phyloP scores from a whole-genome alignment of 2,113 vertebrate genomes.

The Cavia porcellus region DNA sequence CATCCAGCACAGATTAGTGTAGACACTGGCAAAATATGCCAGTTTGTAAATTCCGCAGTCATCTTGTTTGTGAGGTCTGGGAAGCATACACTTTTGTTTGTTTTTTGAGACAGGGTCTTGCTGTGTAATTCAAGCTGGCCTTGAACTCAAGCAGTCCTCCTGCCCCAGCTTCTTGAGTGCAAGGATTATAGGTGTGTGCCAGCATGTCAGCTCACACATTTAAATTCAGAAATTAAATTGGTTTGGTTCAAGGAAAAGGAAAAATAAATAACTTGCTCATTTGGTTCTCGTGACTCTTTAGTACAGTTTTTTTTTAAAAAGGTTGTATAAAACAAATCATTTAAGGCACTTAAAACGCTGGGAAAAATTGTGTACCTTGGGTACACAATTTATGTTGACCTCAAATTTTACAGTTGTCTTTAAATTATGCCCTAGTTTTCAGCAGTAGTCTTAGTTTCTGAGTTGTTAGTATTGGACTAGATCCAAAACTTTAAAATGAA shows the following conservation, averaged over 20 bases:
- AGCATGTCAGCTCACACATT: background rate
- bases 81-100: background rate
- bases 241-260: constrained; percentile 20
- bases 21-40: background rate
- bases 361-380: background rate
- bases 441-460: background rate
- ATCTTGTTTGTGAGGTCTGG: constrained; percentile 15
- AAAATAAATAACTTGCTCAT: constrained; percentile 36
- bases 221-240: constrained; percentile 31
- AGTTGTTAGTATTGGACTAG: constrained; percentile 3
- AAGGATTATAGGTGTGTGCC: background rate
- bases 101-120: background rate
- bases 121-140: background rate
- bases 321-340: constrained; percentile 25
- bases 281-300: background rate
- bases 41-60: background rate
- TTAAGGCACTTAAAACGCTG: constrained; percentile 11
- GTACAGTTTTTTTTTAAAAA: background rate
- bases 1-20: background rate
- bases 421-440: constrained; percentile 33
- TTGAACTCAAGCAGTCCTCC: background rate
- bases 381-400: background rate
- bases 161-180: background rate
- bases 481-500: constrained; percentile 26
- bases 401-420: constrained; percentile 16